Percentiles rank a stretch among this genome's conserved stretches.
phyloP scores from a whole-genome alignment of 2,113 vertebrate genomes.

The Odocoileus virginianus region DNA sequence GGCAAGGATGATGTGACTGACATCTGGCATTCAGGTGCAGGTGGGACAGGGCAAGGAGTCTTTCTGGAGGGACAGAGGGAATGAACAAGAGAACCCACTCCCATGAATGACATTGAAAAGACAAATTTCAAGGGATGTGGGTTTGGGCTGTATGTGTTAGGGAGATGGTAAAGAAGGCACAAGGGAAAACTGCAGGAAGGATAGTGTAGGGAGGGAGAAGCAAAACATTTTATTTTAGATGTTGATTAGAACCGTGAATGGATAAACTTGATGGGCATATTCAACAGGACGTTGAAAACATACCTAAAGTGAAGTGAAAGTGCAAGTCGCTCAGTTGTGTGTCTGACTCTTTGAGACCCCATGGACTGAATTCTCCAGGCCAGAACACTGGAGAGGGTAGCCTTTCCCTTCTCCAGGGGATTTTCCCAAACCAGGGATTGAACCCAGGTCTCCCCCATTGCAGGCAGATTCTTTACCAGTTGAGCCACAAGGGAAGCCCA shows the following conservation, averaged over 20 bases:
- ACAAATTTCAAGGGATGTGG: neutral
- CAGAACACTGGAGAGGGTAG: neutral
- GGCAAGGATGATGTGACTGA: neutral
- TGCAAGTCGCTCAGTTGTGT: neutral
- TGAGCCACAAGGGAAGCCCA: neutral
- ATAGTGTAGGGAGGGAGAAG: neutral
- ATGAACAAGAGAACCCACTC: neutral
- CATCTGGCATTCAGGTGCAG: neutral
- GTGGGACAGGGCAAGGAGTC: neutral
- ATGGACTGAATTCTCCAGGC: neutral
- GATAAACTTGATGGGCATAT: slow-evolving; percentile 13
- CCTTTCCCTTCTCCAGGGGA: neutral
- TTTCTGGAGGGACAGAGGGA: neutral
- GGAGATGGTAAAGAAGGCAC: neutral
- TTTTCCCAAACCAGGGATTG: neutral
- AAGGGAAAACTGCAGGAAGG: neutral
- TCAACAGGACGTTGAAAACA: slow-evolving; percentile 24
- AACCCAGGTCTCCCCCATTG: neutral
- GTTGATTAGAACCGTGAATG: neutral
- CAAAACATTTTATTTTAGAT: slow-evolving; percentile 12
- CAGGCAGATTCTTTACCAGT: neutral
- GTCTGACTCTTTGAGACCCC: neutral
- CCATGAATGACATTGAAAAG: neutral
- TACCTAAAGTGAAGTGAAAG: neutral
- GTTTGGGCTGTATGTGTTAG: neutral